These are phyloP conservation scores for Hermaeophaga mercurialis DNA, from an alignment of 2,888 invertebrate species.

Conservation along the genomic window DNA sequence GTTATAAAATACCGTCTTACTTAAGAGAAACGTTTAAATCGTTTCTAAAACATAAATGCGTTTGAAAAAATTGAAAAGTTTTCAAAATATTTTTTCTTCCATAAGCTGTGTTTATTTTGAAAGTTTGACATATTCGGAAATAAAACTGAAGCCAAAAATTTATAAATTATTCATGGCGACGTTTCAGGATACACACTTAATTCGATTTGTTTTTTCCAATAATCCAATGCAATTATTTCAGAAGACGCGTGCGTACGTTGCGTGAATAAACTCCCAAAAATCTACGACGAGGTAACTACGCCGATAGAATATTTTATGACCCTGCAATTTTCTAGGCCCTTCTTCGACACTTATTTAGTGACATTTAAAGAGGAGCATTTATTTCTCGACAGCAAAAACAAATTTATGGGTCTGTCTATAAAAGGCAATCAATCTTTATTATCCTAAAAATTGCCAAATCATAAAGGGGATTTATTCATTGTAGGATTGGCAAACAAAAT, in stretches of 20 bases:
- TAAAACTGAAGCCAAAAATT: slow-evolving; percentile 1
- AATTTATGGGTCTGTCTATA: no score
- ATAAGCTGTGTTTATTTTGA: slow-evolving; percentile 9
- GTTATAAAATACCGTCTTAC: no score
- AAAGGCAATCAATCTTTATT: no score
- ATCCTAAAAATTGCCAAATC: no score
- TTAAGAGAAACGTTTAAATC: no score
- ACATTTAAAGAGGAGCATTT: not conserved
- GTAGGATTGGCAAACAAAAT: no score
- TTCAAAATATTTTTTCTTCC: no score
- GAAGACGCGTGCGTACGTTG: slow-evolving; percentile 16
- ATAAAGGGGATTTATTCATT: no score
- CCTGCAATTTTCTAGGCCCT: slow-evolving; percentile 5
- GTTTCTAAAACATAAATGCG: no score
- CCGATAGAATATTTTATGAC: slow-evolving; percentile 7
- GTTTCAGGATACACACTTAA: slow-evolving; percentile 11
- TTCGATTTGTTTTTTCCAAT: slow-evolving; percentile 18
- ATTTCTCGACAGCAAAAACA: no score
- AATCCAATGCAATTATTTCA: slow-evolving; percentile 17
- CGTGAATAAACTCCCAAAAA: slow-evolving; percentile 9
- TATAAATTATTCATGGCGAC: slow-evolving; percentile 12
- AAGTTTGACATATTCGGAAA: not conserved
- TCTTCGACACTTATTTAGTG: not conserved
- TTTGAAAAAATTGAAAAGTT: no score
- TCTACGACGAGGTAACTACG: slow-evolving; percentile 7